Base-by-base conservation (phyloP, 2,888 invertebrate species). In the Mythimna impura region DNA sequence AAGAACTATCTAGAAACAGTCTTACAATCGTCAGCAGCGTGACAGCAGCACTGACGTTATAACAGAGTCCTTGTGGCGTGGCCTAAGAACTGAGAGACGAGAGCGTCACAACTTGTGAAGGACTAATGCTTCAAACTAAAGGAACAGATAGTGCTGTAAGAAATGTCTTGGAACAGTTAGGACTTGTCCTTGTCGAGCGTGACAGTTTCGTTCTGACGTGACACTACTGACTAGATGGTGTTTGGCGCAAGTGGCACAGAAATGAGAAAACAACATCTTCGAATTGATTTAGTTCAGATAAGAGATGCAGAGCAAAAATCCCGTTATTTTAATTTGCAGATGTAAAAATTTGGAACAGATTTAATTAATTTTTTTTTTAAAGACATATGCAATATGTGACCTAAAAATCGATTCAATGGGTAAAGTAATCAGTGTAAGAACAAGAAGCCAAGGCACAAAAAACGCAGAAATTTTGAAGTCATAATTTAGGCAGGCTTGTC, bases 151-250 rank as follows among this genome's bases (percentile, higher is more conserved):
- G 43, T n/a, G 62, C 36, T 67, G 61, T 68, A 66, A 75, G 75
- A 81, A 81, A 25, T 64, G 70, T 68, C 72, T 73, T 47, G 63
- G 57, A 63, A 52, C 80, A 80, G 66, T 71, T 67, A 66, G 69
- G 71, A 22, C 47, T 25, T 62, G 76, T 71, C 64, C 64, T 67
- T 43, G 83, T 71, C 67, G 61, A 47, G 57, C 30, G 52, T 80
- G 80, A 83, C 80, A 74, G 83, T 66, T 40, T 36, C 52, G 83
- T 58, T 63, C 67, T 83, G 81, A 81, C 71, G 68, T 75, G 81
- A 80, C 68, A 74, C 9, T 30, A 69, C 67, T 71, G 84, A 83
- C 84, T 74, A 20, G 22, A 52, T 71, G 30, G 58, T 14, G 71
- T 66, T 30, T 80, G 83, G 83, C 68, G 4, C 71, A 81, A 81